Evolutionary conservation across 2,888 invertebrate species (phyloP).

Genomic region (Aphidius colemani): DNA sequence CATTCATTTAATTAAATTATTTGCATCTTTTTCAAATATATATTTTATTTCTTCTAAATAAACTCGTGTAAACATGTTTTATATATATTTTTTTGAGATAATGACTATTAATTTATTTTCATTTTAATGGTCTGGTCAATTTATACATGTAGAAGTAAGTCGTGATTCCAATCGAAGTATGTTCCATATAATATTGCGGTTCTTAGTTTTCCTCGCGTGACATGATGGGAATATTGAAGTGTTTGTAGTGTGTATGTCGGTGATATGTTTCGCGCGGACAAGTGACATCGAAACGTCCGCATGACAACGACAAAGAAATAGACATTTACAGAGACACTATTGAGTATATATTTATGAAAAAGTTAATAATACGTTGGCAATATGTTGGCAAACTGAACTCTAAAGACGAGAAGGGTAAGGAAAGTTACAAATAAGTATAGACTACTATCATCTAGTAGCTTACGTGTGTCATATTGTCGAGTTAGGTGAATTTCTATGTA

Average conservation of each 20-base stretch:
- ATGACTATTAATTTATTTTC: not conserved
- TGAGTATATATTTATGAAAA: too few species aligned
- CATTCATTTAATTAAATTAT: not conserved
- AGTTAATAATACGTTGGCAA: too few species aligned
- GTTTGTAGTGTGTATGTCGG: constrained; percentile 21
- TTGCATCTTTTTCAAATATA: not conserved
- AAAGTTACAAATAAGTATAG: constrained; percentile 2
- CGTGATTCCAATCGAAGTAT: constrained; percentile 19
- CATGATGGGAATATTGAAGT: constrained; percentile 10
- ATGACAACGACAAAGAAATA: constrained; percentile 14
- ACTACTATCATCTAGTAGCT: not conserved
- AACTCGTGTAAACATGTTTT: not conserved
- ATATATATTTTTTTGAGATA: not conserved
- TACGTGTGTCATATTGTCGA: not conserved
- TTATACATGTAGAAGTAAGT: not conserved
- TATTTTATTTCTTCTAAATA: not conserved
- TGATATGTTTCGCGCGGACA: constrained; percentile 36
- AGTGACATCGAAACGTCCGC: constrained; percentile 27
- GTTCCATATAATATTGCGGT: constrained; percentile 19
- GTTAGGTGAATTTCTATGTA: constrained; percentile 1
- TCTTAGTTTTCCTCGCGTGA: constrained; percentile 38
- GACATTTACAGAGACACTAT: not conserved
- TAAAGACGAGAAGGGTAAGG: not conserved
- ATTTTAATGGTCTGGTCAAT: not conserved
- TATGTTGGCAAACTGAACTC: too few species aligned